phyloP scores from a whole-genome alignment of 2,113 vertebrate genomes.

The Helogale parvula region DNA sequence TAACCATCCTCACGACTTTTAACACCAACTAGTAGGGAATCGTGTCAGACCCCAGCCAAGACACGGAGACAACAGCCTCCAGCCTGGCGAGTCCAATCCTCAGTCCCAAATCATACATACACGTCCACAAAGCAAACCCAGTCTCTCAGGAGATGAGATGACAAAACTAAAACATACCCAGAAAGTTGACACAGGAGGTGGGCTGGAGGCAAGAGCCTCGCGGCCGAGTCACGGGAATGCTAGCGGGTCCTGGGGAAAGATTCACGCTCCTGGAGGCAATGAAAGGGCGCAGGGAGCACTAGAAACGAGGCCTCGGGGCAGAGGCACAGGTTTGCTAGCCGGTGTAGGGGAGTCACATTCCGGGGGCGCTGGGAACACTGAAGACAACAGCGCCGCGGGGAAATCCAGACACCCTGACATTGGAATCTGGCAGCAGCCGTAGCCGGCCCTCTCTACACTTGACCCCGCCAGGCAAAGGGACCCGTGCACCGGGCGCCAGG shows the following conservation, averaged over 20 bases:
- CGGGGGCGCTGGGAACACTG: neutral
- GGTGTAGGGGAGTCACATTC: neutral
- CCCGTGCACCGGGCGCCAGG: neutral
- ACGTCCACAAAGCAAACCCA: neutral
- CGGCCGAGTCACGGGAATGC: neutral
- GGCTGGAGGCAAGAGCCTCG: neutral
- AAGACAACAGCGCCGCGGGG: neutral
- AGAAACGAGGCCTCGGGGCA: neutral
- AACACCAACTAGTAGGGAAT: neutral
- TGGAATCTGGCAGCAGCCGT: neutral
- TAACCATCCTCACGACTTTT: neutral
- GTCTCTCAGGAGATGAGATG: conserved; percentile 11
- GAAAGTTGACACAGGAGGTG: conserved; percentile 55
- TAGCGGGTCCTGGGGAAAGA: neutral
- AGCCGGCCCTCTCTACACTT: neutral
- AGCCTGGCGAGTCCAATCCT: neutral
- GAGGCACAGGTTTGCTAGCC: neutral
- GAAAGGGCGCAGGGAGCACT: too few species aligned
- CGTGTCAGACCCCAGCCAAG: neutral
- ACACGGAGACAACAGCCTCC: neutral
- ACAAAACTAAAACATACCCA: conserved; percentile 45
- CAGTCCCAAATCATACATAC: neutral
- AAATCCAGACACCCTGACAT: conserved; percentile 5
- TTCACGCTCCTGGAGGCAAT: neutral
- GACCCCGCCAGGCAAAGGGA: neutral